phyloP scores from a whole-genome alignment of 1,140 invertebrate genomes.

The Zaprionus inermis region DNA sequence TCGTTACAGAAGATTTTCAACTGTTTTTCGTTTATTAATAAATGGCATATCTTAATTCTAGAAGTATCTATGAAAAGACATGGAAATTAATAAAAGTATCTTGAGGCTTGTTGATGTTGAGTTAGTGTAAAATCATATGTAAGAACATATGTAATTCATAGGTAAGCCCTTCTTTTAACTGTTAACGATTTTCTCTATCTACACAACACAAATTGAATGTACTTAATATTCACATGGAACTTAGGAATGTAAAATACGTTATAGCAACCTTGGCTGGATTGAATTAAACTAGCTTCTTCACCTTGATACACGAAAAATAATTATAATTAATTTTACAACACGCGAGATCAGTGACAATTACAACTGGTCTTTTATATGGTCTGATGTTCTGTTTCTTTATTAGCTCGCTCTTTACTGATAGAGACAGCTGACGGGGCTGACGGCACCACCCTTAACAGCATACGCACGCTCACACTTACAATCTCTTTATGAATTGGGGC shows the following conservation, averaged over 20 bases:
- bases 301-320: background rate
- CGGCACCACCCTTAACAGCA: background rate
- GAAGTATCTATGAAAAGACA: background rate
- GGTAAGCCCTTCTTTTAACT: no score
- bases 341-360: constrained; percentile 10
- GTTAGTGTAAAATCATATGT: no score
- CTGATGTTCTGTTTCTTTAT: background rate
- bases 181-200: background rate
- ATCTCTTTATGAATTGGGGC: constrained; percentile 7
- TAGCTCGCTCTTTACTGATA: constrained; percentile 1
- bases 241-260: background rate
- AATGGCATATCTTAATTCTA: background rate
- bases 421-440: background rate
- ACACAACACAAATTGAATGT: background rate
- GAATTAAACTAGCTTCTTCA: background rate
- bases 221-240: background rate
- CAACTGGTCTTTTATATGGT: constrained; percentile 5
- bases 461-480: background rate
- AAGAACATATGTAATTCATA: no score
- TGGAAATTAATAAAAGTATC: background rate
- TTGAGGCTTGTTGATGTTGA: no score
- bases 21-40: background rate
- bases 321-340: constrained; percentile 9
- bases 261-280: background rate
- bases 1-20: background rate